These are phyloP conservation scores for Harpagoxenus sublaevis DNA, from an alignment of 2,888 invertebrate species.

Conservation along the genomic window DNA sequence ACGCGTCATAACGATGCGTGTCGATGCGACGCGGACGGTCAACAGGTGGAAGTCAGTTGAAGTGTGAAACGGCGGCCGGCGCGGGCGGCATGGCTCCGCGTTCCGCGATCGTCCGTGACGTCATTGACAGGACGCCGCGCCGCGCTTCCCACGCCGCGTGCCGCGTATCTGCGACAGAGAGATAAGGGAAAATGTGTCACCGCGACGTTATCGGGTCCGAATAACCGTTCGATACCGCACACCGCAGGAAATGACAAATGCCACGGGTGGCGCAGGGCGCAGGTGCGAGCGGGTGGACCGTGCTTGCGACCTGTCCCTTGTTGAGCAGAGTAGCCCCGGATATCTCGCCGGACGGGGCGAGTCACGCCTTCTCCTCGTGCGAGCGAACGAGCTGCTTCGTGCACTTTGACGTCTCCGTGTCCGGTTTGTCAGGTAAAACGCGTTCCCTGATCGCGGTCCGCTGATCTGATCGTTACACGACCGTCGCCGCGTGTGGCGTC, in stretches of 20 bases:
- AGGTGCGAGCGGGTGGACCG: neutral
- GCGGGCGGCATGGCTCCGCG: too few relatives aligned
- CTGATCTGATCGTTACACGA: too few relatives aligned
- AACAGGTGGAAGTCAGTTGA: neutral
- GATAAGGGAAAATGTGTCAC: conserved; percentile 49
- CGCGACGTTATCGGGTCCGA: conserved; percentile 23
- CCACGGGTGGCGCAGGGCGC: neutral
- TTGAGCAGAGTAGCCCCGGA: neutral
- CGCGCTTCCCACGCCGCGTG: neutral
- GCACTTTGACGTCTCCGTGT: neutral
- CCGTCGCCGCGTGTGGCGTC: neutral
- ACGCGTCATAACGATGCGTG: too few relatives aligned
- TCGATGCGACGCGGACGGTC: neutral
- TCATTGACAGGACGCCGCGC: neutral
- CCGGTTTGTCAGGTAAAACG: conserved; percentile 32
- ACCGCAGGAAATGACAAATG: neutral
- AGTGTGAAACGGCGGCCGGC: neutral
- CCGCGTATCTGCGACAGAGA: conserved; percentile 27
- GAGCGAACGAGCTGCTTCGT: neutral
- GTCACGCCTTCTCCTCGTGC: conserved; percentile 23
- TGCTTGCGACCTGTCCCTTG: neutral
- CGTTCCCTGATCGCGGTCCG: neutral
- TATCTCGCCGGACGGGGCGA: neutral
- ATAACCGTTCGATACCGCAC: neutral
- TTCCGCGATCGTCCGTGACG: neutral